These are phyloP conservation scores for Spinibarbus caldwelli DNA, from an alignment of 2,797 vertebrate genomes.

Conservation along the genomic window DNA sequence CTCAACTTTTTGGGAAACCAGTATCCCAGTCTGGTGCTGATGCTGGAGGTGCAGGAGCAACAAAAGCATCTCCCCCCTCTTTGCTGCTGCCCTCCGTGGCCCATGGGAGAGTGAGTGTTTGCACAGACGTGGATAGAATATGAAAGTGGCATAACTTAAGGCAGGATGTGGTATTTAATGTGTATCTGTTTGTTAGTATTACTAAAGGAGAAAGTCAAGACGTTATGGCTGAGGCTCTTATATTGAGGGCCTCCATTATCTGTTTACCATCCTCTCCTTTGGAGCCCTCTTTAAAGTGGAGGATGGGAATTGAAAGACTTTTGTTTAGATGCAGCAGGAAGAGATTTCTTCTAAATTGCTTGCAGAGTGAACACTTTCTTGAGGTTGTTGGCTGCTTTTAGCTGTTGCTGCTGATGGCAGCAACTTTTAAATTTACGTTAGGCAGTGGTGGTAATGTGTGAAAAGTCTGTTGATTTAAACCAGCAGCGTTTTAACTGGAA, in stretches of 20 bases:
- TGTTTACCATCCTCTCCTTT: constrained; percentile 9
- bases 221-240: background rate
- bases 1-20: constrained; percentile 94
- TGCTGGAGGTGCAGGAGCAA: constrained; percentile 96
- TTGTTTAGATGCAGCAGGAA: constrained; percentile 1
- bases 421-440: background rate
- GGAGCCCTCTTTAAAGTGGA: background rate
- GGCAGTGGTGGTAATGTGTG: constrained; percentile 1
- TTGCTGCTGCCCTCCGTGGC: constrained; percentile 95
- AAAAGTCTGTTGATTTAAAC: constrained; percentile 11
- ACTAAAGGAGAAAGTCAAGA: background rate
- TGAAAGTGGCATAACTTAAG: background rate
- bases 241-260: background rate
- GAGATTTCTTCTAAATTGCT: constrained; percentile 1
- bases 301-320: background rate
- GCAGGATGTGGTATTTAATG: background rate
- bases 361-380: constrained; percentile 6
- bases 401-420: constrained; percentile 13
- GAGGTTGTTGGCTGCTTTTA: constrained; percentile 8
- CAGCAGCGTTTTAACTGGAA: constrained; percentile 12
- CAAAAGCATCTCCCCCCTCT: constrained; percentile 95
- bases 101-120: constrained; percentile 98
- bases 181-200: background rate
- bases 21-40: constrained; percentile 92
- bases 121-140: background rate